phyloP scores from a whole-genome alignment of 2,797 vertebrate genomes.

The Xenopus petersii region DNA sequence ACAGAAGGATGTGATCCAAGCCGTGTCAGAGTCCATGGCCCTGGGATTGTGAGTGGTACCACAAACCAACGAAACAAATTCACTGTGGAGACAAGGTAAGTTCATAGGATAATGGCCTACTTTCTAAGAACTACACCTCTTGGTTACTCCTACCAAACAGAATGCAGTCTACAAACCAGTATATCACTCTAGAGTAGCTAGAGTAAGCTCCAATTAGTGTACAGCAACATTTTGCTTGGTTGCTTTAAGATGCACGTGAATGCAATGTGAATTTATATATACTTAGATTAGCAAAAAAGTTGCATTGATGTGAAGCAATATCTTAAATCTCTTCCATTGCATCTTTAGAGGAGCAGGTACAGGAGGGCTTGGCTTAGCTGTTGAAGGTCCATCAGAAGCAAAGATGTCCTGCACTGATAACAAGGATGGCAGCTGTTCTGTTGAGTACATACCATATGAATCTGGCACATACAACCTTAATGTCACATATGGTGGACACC shows the following conservation, averaged over 20 bases:
- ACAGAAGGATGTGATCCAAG: conserved; percentile 87
- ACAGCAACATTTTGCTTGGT: too few species aligned
- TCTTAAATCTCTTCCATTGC: background rate
- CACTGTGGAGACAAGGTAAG: conserved; percentile 88
- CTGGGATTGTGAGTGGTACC: conserved; percentile 84
- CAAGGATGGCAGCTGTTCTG: conserved; percentile 92
- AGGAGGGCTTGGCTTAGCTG: conserved; percentile 83
- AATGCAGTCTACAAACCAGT: too few species aligned
- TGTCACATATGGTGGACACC: conserved; percentile 86
- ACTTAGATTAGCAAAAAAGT: too few species aligned
- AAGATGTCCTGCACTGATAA: conserved; percentile 95
- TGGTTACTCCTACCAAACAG: too few species aligned
- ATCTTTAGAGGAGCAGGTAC: conserved; percentile 81
- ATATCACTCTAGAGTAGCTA: too few species aligned
- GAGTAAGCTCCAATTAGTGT: too few species aligned
- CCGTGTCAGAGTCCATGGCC: conserved; percentile 84
- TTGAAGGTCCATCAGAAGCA: conserved; percentile 90
- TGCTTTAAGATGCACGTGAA: too few species aligned
- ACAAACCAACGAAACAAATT: conserved; percentile 92
- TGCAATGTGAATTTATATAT: too few species aligned
- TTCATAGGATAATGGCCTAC: too few species aligned
- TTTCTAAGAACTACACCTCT: too few species aligned
- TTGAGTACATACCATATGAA: conserved; percentile 87
- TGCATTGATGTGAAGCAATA: too few species aligned
- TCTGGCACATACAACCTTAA: conserved; percentile 88